A percentile compares a stretch with the other conserved stretches of the same genome.
Evolutionary conservation across 1,140 invertebrate genomes (phyloP).

Genomic region (Lineus longissimus): DNA sequence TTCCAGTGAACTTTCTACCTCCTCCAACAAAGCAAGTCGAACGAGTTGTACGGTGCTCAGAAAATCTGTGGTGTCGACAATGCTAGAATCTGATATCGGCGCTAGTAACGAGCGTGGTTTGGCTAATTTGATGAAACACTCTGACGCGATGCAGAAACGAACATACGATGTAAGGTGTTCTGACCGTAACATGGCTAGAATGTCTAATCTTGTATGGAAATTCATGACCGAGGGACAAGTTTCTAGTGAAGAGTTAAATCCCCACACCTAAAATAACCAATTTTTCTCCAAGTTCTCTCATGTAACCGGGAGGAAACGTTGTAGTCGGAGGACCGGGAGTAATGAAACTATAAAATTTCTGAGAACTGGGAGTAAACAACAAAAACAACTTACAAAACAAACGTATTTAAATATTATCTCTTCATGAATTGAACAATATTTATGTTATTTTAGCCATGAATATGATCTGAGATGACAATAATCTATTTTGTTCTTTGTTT

Average conservation of each 20-base stretch:
- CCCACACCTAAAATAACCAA: conserved; percentile 1
- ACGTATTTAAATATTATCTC: conserved; percentile 2
- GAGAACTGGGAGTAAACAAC: conserved; percentile 1
- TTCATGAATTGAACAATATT: conserved; percentile 1
- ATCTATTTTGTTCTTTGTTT: conserved; percentile 1
- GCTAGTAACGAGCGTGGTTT: conserved; percentile 5
- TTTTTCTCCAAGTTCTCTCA: conserved; percentile 1
- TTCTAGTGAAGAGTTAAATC: conserved; percentile 5
- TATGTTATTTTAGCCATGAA: conserved; percentile 2
- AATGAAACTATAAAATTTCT: conserved; percentile 1
- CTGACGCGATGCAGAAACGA: conserved; percentile 5
- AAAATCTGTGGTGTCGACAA: conserved; percentile 5
- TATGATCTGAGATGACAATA: conserved; percentile 2
- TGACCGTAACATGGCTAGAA: conserved; percentile 7
- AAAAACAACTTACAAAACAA: conserved; percentile 2
- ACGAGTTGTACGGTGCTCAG: conserved; percentile 5
- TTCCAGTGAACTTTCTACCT: background rate
- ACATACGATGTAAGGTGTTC: conserved; percentile 2
- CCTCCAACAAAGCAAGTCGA: conserved; percentile 1
- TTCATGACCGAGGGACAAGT: background rate
- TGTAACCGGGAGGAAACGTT: conserved; percentile 1
- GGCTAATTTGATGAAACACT: conserved; percentile 8
- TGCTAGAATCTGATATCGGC: conserved; percentile 7
- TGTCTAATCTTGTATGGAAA: conserved; percentile 7
- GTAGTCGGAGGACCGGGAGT: background rate